Evolutionary conservation across 2,797 vertebrate genomes (phyloP), one percentile per base, ranked within the genome.

Genomic region (Hirundo rustica): DNA sequence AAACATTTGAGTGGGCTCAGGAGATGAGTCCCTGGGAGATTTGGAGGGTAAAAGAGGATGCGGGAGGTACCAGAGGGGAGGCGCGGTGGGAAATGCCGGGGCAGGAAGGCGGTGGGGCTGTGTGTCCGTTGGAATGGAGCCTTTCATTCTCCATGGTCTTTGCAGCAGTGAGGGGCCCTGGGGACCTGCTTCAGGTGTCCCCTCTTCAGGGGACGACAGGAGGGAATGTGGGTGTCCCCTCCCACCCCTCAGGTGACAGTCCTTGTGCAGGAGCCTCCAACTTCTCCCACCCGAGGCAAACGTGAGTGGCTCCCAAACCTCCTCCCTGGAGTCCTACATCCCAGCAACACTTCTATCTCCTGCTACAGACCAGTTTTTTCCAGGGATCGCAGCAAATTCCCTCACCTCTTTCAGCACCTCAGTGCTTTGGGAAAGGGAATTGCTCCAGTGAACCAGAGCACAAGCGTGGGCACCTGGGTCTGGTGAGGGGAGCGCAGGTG

Each of bases 381-480:
- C n/a, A 20, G 27, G 7, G 16, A 21, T 72, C 12, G 10, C 53
- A n/a, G 38, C 16, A 44, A 16, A 65, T 73, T 50, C 44, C 66
- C 40, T 72, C 45, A 5, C 13, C 53, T 29, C 42, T 68, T 40
- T 29, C 61, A 58, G 64, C 44, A 10, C 11, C 64, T 36, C 51
- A 4, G 42, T 9, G 38, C 38, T 57, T 38, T 36, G 45, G 48
- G 22, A 18, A 57, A 55, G 36, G 20, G 19, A 7, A 20, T 38
- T 0, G 1, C 48, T 51, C 8, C 26, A 11, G 11, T 7, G 45
- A n/a, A 19, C 64, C 18, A 10, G n/a, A 66, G 27, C 62, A 47
- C 21, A 48, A 4, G 10, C 0, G 1, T 11, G 29, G 20, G n/a
- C 21, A 6, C 8, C 70, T 4, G 29, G 26, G 12, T 27, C 23